These are phyloP conservation scores for Rhombomys opimus DNA, from an alignment of 2,113 vertebrate genomes.

Conservation along the genomic window DNA sequence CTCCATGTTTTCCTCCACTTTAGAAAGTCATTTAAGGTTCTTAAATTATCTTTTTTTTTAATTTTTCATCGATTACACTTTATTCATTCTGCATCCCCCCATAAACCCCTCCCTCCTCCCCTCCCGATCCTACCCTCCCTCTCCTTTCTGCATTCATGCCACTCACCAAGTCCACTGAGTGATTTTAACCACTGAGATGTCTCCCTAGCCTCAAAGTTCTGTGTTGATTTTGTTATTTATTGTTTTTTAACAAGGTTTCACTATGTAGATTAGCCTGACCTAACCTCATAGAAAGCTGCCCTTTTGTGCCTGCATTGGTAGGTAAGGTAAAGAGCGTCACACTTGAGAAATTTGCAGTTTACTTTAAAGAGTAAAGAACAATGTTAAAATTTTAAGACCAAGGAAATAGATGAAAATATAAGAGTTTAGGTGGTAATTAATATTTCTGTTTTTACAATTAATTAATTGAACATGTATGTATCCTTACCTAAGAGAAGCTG, in stretches of 20 bases:
- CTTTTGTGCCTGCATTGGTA: not conserved
- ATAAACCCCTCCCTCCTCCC: no score
- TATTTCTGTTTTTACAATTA: not conserved
- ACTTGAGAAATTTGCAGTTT: not conserved
- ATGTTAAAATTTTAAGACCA: not conserved
- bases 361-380: not conserved
- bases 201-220: not conserved
- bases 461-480: not conserved
- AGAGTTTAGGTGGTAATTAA: not conserved
- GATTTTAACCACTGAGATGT: not conserved
- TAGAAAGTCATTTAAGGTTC: no score
- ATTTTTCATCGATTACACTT: no score
- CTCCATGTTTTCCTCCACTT: no score
- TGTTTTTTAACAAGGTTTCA: not conserved
- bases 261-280: no score
- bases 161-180: no score
- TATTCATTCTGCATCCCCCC: no score
- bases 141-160: no score
- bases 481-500: not conserved
- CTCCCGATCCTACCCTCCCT: no score
- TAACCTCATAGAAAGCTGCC: not conserved
- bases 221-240: not conserved
- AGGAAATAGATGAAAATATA: not conserved
- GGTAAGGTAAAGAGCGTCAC: not conserved
- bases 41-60: no score